Evolutionary conservation across 2,797 vertebrate species (phyloP).

Genomic region (Gambelia wislizenii): DNA sequence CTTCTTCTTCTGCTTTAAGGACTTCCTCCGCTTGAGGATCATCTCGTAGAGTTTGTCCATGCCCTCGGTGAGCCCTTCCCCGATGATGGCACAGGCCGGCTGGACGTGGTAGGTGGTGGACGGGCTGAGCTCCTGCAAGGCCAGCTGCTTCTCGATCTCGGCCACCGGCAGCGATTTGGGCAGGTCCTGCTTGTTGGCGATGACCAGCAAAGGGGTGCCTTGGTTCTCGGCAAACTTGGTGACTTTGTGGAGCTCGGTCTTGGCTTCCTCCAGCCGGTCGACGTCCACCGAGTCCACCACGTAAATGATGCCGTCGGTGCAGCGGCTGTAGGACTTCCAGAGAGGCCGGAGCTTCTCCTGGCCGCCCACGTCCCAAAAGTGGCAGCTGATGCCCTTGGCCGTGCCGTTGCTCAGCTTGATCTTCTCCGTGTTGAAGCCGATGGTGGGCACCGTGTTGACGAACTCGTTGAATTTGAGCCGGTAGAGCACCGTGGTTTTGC

Average conservation of each 20-base stretch:
- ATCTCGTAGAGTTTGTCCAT: slow-evolving; percentile 98
- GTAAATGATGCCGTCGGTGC: slow-evolving; percentile 97
- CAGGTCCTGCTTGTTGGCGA: slow-evolving; percentile 98
- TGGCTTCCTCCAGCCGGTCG: slow-evolving; percentile 94
- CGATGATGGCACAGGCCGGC: slow-evolving; percentile 97
- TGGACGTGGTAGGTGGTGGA: slow-evolving; percentile 95
- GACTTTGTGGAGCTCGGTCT: slow-evolving; percentile 96
- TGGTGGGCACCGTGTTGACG: slow-evolving; percentile 97
- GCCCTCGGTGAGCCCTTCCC: slow-evolving; percentile 95
- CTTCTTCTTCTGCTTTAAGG: slow-evolving; percentile 95
- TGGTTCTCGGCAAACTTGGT: slow-evolving; percentile 97
- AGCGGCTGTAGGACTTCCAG: slow-evolving; percentile 98
- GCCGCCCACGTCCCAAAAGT: slow-evolving; percentile 98
- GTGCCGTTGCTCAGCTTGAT: slow-evolving; percentile 92
- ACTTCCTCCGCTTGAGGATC: slow-evolving; percentile 95
- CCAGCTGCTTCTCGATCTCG: slow-evolving; percentile 95
- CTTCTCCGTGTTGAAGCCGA: slow-evolving; percentile 97
- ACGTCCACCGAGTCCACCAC: slow-evolving; percentile 98
- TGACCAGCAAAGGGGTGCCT: slow-evolving; percentile 94
- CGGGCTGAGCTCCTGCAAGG: slow-evolving; percentile 91
- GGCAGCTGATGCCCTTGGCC: slow-evolving; percentile 95
- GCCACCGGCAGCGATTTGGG: slow-evolving; percentile 92
- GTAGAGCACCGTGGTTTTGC: slow-evolving; percentile 97
- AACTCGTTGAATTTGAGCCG: slow-evolving; percentile 97
- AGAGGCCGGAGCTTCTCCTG: slow-evolving; percentile 97